Evolutionary conservation across 2,888 invertebrate species (phyloP).

Genomic region (Corythucha ciliata): DNA sequence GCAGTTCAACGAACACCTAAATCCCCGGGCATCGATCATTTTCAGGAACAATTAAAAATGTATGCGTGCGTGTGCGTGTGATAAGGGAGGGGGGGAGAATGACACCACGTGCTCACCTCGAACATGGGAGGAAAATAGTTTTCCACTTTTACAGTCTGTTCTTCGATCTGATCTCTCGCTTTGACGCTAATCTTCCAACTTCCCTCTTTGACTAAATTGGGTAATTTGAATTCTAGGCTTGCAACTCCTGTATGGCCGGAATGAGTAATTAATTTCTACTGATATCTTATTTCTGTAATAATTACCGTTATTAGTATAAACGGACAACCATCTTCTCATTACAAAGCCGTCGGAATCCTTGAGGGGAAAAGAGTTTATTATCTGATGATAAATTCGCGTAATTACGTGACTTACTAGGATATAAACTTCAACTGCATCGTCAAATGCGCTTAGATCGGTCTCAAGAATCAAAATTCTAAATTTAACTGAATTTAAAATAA

Average conservation of each 20-base stretch:
- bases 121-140: conserved; percentile 41
- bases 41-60: too few species aligned
- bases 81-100: too few species aligned
- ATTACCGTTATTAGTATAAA: conserved; percentile 41
- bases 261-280: not conserved
- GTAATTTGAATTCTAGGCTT: conserved; percentile 40
- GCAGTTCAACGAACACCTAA: conserved; percentile 40
- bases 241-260: conserved; percentile 40
- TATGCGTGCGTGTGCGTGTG: too few species aligned
- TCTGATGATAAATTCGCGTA: conserved; percentile 42
- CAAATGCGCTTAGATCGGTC: conserved; percentile 41
- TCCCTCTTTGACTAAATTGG: conserved; percentile 41
- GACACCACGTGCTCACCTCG: too few species aligned
- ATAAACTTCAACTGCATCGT: conserved; percentile 42
- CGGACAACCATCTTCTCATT: conserved; percentile 42
- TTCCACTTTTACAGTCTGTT: conserved; percentile 40
- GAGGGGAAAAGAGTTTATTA: conserved; percentile 34
- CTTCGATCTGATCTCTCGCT: conserved; percentile 40
- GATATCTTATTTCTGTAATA: not conserved
- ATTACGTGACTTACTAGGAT: conserved; percentile 42
- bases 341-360: conserved; percentile 42
- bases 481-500: conserved; percentile 37
- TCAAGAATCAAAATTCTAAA: conserved; percentile 42
- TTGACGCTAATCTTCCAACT: conserved; percentile 41
- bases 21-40: too few species aligned